Evolutionary conservation across 2,113 vertebrate genomes (phyloP).

Genomic region (Sminthopsis crassicaudata): DNA sequence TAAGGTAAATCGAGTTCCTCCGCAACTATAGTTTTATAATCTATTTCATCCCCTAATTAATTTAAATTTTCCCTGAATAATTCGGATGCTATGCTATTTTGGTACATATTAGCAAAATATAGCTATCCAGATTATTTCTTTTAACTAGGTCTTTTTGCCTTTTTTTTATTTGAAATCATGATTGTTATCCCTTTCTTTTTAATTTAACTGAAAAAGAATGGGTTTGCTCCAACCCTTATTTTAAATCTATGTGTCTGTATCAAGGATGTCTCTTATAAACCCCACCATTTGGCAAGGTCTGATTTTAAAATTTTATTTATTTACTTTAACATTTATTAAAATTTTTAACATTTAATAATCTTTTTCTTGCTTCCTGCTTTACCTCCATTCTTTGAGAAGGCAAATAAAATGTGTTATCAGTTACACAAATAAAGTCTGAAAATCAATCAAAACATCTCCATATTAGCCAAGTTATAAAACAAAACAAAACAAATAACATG

Average conservation of each 20-base stretch:
- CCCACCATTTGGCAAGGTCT: not conserved
- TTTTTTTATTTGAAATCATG: not conserved
- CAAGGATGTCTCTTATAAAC: not conserved
- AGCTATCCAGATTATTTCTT: not conserved
- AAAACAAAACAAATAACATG: not conserved
- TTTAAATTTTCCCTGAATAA: not conserved
- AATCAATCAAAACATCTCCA: not conserved
- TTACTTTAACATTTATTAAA: not conserved
- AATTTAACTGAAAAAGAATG: not conserved
- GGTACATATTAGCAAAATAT: not conserved
- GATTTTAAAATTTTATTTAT: not conserved
- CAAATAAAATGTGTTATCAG: not conserved
- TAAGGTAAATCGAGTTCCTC: not conserved
- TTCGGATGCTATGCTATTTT: not conserved
- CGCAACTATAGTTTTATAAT: not conserved
- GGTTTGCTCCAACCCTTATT: not conserved
- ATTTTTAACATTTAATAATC: not conserved
- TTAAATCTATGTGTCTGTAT: not conserved
- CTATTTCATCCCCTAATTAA: not conserved
- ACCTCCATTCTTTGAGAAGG: not conserved
- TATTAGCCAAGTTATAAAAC: not conserved
- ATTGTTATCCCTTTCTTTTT: not conserved
- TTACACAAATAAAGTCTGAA: not conserved
- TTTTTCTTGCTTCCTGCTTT: not conserved
- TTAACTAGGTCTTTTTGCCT: not conserved